Evolutionary conservation across 2,888 invertebrate species (phyloP).

Genomic region (Diaperis boleti): DNA sequence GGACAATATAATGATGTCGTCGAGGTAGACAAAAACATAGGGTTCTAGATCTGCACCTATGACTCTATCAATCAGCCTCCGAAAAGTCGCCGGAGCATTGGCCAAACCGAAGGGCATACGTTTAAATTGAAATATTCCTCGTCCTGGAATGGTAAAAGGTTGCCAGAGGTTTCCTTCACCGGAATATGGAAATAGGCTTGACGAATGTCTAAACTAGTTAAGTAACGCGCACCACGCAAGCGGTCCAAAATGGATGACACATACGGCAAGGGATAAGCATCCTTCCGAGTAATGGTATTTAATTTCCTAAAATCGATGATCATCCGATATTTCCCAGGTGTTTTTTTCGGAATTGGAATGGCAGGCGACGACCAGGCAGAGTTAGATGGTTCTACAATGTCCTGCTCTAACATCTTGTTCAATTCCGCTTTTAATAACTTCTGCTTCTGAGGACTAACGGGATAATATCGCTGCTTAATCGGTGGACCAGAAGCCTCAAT

Average conservation of each 20-base stretch:
- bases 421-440: constrained; percentile 48
- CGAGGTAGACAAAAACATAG: constrained; percentile 48
- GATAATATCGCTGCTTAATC: constrained; percentile 40
- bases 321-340: constrained; percentile 51
- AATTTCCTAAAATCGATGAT: constrained; percentile 55
- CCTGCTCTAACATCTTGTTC: constrained; percentile 54
- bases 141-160: constrained; percentile 53
- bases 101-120: constrained; percentile 55
- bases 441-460: constrained; percentile 39
- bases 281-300: constrained; percentile 53
- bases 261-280: constrained; percentile 56
- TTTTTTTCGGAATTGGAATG: constrained; percentile 51
- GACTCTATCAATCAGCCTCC: constrained; percentile 51
- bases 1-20: constrained; percentile 47
- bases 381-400: constrained; percentile 51
- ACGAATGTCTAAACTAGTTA: constrained; percentile 55
- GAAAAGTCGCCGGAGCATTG: constrained; percentile 54
- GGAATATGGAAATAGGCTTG: constrained; percentile 54
- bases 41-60: constrained; percentile 48
- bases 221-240: constrained; percentile 52
- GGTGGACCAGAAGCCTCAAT: not conserved
- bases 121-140: constrained; percentile 54
- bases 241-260: constrained; percentile 53
- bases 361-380: constrained; percentile 53
- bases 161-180: constrained; percentile 44